Base-by-base conservation (phyloP, 1,140 invertebrate genomes). In the Chironomus tepperi region DNA sequence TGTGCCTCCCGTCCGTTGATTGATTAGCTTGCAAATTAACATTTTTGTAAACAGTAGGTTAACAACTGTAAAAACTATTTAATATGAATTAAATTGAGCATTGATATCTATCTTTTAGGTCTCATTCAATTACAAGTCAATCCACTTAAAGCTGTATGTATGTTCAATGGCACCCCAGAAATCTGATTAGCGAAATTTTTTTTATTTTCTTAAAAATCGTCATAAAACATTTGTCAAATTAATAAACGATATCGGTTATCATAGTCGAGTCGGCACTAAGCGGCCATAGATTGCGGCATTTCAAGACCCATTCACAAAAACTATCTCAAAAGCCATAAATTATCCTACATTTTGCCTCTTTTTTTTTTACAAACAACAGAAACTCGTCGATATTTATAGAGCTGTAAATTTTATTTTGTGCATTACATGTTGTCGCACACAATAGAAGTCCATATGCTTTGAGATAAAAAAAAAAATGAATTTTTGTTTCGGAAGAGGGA, bases 41-140 rank as follows among this genome's bases (percentile, higher is more conserved):
- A 57, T 57, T 57, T 12, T 57, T 57, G 47, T 57, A 57, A 57
- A 57, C 47, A 57, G 47, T 57, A 57, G 47, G 47, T 57, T 57
- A 57, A 57, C n/a, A n/a, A 57, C n/a, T 57, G 47, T 57, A 57
- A 57, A n/a, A 57, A 57, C 47, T 57, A 57, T 57, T 57, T 57
- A 57, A 15, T 34, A n/a, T n/a, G n/a, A 57, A 57, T 57, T 57
- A 57, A 57, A 57, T 47, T 57, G 47, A 12, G 12, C n/a, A 15
- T 57, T 57, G 12, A 34, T 34, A 34, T 34, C 24, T 34, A 34
- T 34, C 24, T 34, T 5, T 34, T 5, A 34, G 24, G 24, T 34
- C 24, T 34, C 24, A 34, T 34, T 34, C 24, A 34, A 34, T 34
- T 34, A 34, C 24, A 5, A 34, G 24, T 34, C 24, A 34, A 34